Base-by-base conservation (phyloP, 2,797 vertebrate species). In the Cetoscarus ocellatus region DNA sequence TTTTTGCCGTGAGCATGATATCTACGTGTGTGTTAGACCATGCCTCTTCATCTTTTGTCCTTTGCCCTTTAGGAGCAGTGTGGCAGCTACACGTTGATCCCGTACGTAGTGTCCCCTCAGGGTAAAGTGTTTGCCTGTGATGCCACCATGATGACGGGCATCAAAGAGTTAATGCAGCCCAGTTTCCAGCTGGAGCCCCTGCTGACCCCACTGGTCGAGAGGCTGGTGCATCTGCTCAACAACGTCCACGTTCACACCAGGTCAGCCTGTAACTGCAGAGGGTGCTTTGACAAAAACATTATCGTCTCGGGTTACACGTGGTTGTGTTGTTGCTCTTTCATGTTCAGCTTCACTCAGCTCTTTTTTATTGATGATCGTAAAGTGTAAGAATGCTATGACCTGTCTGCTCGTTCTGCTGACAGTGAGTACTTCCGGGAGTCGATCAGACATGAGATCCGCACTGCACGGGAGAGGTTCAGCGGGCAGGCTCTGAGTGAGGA, bases 341-440 rank as follows among this genome's bases (percentile, higher is more conserved):
- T 10, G 10, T 52, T 27, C 3, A 8, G 0, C 18, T 7, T 51
- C 47, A 42, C 49, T 4, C 10, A 10, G 48, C 12, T 7, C 38
- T 10, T 18, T 11, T 38, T 42, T 34, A 10, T n/a, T 38, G 10
- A 27, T 8, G 19, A 13, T 50, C 17, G 7, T 50, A 65, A 49
- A 48, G 11, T 34, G 0, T 59, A 43, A 35, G 35, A 43, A 49
- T 40, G 3, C n/a, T 15, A 0, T 35, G 9, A 51, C 12, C 10
- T 56, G 2, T 64, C 27, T 65, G 61, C 53, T 72, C 38, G 79
- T 19, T 56, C 1, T 67, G 27, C 44, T 36, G 8, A 44, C 81
- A 98, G 97, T 0, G 96, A 96, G 83, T 97, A 97, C 62, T 96
- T 96, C 87, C 93, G 94, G 70, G 96, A 97, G 90, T 96, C 92